phyloP scores from a whole-genome alignment of 1,140 invertebrate genomes.

The Zaprionus davidi region DNA sequence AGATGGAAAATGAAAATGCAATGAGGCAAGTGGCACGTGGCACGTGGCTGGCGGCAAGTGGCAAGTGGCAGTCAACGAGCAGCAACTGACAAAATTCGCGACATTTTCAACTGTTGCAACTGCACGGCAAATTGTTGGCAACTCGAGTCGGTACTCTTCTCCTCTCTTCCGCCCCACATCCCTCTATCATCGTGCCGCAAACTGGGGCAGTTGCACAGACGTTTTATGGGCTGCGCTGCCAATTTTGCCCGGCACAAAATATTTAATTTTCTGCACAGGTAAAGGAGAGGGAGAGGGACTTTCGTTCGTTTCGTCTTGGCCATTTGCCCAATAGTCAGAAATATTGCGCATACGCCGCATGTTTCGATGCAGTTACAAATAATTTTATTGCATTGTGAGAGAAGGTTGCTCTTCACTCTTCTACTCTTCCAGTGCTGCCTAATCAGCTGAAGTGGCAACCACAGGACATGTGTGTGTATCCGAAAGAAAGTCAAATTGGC shows the following conservation, averaged over 20 bases:
- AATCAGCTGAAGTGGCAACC: slow-evolving; percentile 43
- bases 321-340: slow-evolving; percentile 14
- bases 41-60: not conserved
- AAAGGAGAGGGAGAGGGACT: not conserved
- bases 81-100: slow-evolving; percentile 16
- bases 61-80: slow-evolving; percentile 10
- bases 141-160: not conserved
- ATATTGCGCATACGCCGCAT: slow-evolving; percentile 49
- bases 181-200: not conserved
- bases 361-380: slow-evolving; percentile 34
- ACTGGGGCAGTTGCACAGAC: slow-evolving; percentile 11
- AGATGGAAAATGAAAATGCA: slow-evolving; percentile 11
- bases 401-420: not conserved
- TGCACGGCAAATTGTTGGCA: slow-evolving; percentile 19
- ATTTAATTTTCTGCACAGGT: slow-evolving; percentile 40
- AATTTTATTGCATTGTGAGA: slow-evolving; percentile 27
- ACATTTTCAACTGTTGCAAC: slow-evolving; percentile 38
- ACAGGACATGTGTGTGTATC: not conserved
- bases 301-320: slow-evolving; percentile 9
- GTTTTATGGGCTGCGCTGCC: slow-evolving; percentile 36
- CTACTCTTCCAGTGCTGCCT: not conserved
- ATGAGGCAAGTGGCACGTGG: slow-evolving; percentile 6
- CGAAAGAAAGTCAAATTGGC: too few relatives aligned
- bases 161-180: not conserved
- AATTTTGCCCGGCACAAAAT: slow-evolving; percentile 23